Conservation (phyloP, 2,797 vertebrate genomes). For the Helarctos malayanus region DNA sequence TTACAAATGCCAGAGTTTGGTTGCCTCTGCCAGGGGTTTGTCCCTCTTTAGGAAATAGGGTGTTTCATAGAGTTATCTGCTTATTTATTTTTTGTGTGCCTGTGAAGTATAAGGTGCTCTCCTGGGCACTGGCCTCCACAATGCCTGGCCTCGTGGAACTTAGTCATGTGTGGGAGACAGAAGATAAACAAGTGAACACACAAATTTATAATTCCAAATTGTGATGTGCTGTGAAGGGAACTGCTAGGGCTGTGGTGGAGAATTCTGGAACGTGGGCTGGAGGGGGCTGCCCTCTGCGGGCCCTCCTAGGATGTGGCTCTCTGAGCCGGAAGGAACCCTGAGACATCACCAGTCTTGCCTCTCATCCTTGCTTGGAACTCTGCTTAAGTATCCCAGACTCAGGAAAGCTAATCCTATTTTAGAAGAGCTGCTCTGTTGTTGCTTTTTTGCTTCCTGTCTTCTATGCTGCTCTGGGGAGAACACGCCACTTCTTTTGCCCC, state of each 20-base stretch:
- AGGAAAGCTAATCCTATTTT: not conserved
- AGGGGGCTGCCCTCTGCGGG: not conserved
- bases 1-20: not conserved
- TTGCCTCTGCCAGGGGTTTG: not conserved
- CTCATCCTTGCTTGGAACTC: not conserved
- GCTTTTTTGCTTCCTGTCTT: not conserved
- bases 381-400: not conserved
- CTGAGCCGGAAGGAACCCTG: not conserved
- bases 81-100: not conserved
- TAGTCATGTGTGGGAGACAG: not conserved
- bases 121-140: not conserved
- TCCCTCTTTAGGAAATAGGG: not conserved
- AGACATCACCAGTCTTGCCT: not conserved
- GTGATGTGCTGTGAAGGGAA: not conserved
- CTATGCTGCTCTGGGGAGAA: not conserved
- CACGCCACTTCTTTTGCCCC: not conserved
- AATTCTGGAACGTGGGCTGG: not conserved
- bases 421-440: not conserved
- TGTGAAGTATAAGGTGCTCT: not conserved
- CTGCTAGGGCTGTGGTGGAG: not conserved
- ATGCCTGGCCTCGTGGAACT: not conserved
- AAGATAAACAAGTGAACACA: not conserved
- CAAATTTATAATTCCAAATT: not conserved
- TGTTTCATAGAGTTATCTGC: not conserved
- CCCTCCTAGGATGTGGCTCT: not conserved